phyloP scores from a whole-genome alignment of 2,113 vertebrate species.

The Climacteris rufus region DNA sequence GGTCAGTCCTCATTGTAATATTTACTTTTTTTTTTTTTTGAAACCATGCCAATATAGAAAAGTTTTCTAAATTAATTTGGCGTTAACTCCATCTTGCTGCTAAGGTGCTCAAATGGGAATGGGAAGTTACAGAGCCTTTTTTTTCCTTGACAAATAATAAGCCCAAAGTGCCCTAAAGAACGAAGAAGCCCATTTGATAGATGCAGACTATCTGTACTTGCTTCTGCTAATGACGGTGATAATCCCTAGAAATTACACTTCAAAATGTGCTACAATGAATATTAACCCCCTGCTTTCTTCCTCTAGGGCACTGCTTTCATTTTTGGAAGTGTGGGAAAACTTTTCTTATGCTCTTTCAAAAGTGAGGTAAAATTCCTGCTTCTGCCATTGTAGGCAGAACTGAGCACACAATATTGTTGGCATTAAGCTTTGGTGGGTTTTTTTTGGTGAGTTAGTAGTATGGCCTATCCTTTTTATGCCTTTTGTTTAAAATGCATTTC shows the following conservation, averaged over 20 bases:
- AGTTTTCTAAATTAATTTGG: not conserved
- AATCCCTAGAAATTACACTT: not conserved
- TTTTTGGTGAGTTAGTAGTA: not conserved
- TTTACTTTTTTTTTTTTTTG: not conserved
- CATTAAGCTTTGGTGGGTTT: not conserved
- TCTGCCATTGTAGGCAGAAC: not conserved
- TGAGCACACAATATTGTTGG: not conserved
- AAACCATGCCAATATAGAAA: not conserved
- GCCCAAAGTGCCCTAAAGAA: not conserved
- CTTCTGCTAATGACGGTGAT: not conserved
- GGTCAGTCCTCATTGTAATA: not conserved
- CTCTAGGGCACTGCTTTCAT: not conserved
- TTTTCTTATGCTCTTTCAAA: not conserved
- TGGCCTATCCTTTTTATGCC: not conserved
- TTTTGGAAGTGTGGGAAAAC: not conserved
- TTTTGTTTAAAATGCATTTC: not conserved
- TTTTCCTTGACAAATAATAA: not conserved
- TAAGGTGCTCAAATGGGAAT: not conserved
- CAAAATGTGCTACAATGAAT: not conserved
- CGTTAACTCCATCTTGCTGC: not conserved
- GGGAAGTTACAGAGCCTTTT: not conserved
- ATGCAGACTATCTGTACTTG: not conserved
- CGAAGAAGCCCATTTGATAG: not conserved
- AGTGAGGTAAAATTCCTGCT: not conserved
- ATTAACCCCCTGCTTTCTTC: not conserved